A percentile compares a stretch with the other conserved stretches of the same genome.
phyloP scores from a whole-genome alignment of 2,113 vertebrate species.

The Odobenus rosmarus region DNA sequence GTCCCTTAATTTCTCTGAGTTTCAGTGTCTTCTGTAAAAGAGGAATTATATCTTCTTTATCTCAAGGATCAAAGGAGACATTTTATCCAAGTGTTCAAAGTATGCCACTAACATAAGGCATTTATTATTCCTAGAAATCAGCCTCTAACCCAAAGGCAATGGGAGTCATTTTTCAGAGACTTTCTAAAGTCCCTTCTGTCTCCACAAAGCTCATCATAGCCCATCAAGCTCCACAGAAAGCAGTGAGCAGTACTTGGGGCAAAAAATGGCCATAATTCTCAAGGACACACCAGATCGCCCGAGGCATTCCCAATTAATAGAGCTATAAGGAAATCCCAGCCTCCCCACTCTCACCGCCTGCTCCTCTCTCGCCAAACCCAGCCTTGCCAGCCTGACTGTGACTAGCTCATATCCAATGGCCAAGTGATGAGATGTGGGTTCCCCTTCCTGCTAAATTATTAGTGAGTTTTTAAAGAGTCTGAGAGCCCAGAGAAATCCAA shows the following conservation, averaged over 20 bases:
- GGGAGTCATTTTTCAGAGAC: conserved; percentile 23
- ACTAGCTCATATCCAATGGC: background rate
- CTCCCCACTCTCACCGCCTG: background rate
- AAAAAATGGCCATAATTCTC: background rate
- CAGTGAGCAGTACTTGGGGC: background rate
- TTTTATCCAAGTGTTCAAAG: background rate
- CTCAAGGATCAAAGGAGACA: conserved; percentile 42
- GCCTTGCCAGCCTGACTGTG: too few species aligned
- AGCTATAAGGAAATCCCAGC: background rate
- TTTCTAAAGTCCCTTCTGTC: background rate
- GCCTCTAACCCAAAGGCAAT: background rate
- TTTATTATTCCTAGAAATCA: conserved; percentile 19
- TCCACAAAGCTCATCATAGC: conserved; percentile 7
- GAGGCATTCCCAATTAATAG: background rate
- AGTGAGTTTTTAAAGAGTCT: background rate
- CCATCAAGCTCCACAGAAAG: background rate
- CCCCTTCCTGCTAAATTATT: background rate
- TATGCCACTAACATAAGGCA: background rate
- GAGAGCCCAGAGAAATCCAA: background rate
- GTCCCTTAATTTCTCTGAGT: background rate
- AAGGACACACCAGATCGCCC: background rate
- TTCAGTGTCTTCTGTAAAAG: background rate
- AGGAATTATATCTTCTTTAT: background rate
- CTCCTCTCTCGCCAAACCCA: background rate
- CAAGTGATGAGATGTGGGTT: background rate